Base-by-base conservation (phyloP, 2,888 invertebrate genomes). In the Prosapia bicincta region DNA sequence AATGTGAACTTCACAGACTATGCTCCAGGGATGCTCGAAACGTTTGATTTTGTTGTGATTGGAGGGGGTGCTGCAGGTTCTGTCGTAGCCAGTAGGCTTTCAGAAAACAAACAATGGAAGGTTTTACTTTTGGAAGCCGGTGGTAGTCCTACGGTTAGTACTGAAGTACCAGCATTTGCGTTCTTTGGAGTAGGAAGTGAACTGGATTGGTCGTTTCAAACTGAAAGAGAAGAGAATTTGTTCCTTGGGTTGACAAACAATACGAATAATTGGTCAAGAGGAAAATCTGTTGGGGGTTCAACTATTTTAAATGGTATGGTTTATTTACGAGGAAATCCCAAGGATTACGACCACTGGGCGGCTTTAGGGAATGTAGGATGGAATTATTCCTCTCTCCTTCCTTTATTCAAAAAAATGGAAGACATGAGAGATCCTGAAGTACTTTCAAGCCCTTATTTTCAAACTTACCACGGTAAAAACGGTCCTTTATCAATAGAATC, bases 261-360 rank as follows among this genome's bases (percentile, higher is more conserved):
- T 9, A 89, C 89, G 80, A 83, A 82, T 70, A 54, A 20, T 20
- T 90, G 88, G 88, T 86, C 88, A 0, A 85, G 89, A 26, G 90
- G 90, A 0, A 90, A 91, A 82, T 88, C 88, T 13, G 84, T 90
- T 20, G 93, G 93, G 0, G 93, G 93, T 0, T 86, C 88, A 0
- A 89, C 90, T 20, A 85, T 86, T 0, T 86, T 91, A 1, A 92
- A 92, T 83, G 89, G 86, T 15, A 90, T 92, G 90, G 75, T 91
- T 0, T 90, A 92, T 82, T 82, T 90, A 0, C 85, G 89, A 5
- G 92, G 92, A 0, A 90, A 90, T 83, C 86, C 88, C 2, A 81
- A 82, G 2, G 92, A 93, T 82, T 93, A 88, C 81, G 89, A 93
- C 81, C 82, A 84, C 0, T 93, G 93, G 93, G 86, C 86, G 6